Evolutionary conservation across 35 echinoderm and acorn worm genomes (phyloP), one percentile per base, ranked within the genome.

Genomic region (Lytechinus pictus): DNA sequence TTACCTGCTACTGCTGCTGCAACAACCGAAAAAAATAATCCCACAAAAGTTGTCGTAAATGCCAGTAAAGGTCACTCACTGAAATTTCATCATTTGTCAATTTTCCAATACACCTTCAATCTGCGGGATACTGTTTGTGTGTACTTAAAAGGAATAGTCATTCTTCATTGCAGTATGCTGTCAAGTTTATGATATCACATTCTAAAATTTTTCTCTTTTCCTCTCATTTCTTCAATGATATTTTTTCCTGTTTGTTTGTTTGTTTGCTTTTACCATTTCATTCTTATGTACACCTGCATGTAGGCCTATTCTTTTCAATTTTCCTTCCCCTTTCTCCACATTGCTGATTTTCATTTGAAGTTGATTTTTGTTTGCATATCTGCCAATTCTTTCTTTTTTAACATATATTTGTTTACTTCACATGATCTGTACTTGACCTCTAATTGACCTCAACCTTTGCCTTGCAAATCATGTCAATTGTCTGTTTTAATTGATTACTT

Each of bases 71-170:
- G 66, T 79, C 66, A 79, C 19, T 79, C 66, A 79, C 66, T 79
- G 66, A 79, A 79, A 79, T 79, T 79, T 79, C 66, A 79, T 79
- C 66, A 79, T 79, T 79, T 79, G 66, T 79, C 66, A 79, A 79
- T 79, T 79, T 79, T 79, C 66, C 66, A 79, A 24, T 79, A 79
- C 66, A 79, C 66, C 66, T 79, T 79, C 66, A n/a, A 79, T 79
- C 66, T 24, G 16, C 4, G 66, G 21, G 66, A 79, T 79, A 44
- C 33, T 44, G 33, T 44, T 44, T 44, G 33, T 44, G 12, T 79
- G 66, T 79, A 79, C 66, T 79, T 4, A 24, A 79, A 79, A 79
- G 66, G 66, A 24, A 24, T 24, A n/a, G 19, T 79, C 14, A 79
- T 16, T 6, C 66, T 79, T 16, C 66, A 58, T 79, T 5, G 66